These are phyloP conservation scores for Nomada fabriciana DNA, from an alignment of 2,888 invertebrate genomes.

Conservation along the genomic window DNA sequence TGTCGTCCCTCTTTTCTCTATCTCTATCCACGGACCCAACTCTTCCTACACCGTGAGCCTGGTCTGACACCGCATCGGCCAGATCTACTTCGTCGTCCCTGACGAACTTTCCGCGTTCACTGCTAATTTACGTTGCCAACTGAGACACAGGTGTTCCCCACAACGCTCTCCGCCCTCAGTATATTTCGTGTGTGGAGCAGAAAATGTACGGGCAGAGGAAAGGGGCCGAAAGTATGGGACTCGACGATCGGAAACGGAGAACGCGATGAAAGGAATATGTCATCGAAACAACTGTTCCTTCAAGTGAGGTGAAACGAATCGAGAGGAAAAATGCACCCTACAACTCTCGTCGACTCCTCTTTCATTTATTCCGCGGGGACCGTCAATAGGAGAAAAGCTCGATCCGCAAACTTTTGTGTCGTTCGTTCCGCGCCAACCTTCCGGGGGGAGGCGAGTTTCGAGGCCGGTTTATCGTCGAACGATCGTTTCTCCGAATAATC, in stretches of 20 bases:
- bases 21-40: constrained; percentile 33
- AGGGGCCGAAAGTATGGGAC: neutral
- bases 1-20: constrained; percentile 23
- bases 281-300: constrained; percentile 19
- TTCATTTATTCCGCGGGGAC: constrained; percentile 47
- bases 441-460: constrained; percentile 59
- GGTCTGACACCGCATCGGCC: neutral
- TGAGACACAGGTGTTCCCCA: neutral
- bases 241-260: neutral
- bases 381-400: constrained; percentile 55
- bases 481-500: constrained; percentile 76
- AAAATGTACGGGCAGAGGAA: neutral
- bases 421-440: constrained; percentile 53
- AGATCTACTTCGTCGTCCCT: neutral
- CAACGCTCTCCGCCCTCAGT: no score
- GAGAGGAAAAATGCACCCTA: neutral
- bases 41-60: neutral
- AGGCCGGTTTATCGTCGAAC: constrained; percentile 71
- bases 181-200: neutral
- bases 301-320: constrained; percentile 25
- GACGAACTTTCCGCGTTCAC: neutral
- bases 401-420: constrained; percentile 55
- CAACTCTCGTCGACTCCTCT: constrained; percentile 1
- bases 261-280: neutral
- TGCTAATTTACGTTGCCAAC: constrained; percentile 1